These are phyloP conservation scores for Lordiphosa stackelbergi DNA, from an alignment of 1,140 invertebrate genomes.

Conservation along the genomic window DNA sequence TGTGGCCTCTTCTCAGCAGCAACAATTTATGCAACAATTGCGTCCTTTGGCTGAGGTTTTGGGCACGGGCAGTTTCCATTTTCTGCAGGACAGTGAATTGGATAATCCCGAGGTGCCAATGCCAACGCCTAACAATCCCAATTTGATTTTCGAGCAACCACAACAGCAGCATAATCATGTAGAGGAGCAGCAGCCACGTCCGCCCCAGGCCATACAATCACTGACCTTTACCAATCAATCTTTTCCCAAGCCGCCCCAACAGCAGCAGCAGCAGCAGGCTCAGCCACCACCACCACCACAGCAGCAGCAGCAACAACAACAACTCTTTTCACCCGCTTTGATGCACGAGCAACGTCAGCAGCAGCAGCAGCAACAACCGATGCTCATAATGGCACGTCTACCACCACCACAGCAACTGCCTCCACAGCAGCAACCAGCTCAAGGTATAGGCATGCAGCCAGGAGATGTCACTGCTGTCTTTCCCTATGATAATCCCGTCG, in stretches of 20 bases:
- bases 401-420: slow-evolving; percentile 26
- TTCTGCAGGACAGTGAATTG: slow-evolving; percentile 87
- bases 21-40: slow-evolving; percentile 78
- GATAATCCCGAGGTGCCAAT: slow-evolving; percentile 81
- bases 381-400: slow-evolving; percentile 30
- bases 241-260: slow-evolving; percentile 78
- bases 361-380: slow-evolving; percentile 38
- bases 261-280: slow-evolving; percentile 43
- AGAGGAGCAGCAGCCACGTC: slow-evolving; percentile 33
- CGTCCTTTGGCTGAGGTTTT: slow-evolving; percentile 85
- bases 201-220: slow-evolving; percentile 80
- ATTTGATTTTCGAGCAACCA: slow-evolving; percentile 53
- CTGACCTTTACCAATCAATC: slow-evolving; percentile 89
- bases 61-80: slow-evolving; percentile 83
- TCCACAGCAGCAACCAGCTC: slow-evolving; percentile 35
- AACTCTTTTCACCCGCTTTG: slow-evolving; percentile 50
- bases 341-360: slow-evolving; percentile 53
- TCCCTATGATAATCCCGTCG: slow-evolving; percentile 49
- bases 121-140: slow-evolving; percentile 40
- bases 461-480: slow-evolving; percentile 64
- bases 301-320: slow-evolving; percentile 45
- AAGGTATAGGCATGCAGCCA: slow-evolving; percentile 64
- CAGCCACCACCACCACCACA: slow-evolving; percentile 57
- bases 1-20: slow-evolving; percentile 41
- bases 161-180: slow-evolving; percentile 52